Base-by-base conservation (phyloP, 2,797 vertebrate species). In the Anomalospiza imberbis region DNA sequence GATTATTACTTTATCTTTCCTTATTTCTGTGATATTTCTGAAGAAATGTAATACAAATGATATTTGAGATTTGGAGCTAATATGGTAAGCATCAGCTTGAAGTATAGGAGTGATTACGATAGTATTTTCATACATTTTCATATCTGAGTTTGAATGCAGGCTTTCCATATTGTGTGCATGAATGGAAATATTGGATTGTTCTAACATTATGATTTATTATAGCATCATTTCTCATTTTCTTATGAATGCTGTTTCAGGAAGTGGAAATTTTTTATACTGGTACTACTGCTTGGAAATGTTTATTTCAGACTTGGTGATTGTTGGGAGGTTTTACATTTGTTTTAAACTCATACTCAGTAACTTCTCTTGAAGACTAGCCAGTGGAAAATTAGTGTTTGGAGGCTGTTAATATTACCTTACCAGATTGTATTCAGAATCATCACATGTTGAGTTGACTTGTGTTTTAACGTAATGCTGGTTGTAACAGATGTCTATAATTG, bases 1-100 rank as follows among this genome's bases (percentile, higher is more conserved):
- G 75, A 96, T 97, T 95, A 91, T 96, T 51, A 44, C n/a, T 73
- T 76, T 72, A 17, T 63, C n/a, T 63, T 71, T 55, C 57, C 15
- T 53, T 63, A 71, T 38, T 90, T 75, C 54, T 70, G 26, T 73
- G 72, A 45, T 7, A 6, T 74, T 70, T 44, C 71, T 45, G 21
- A 93, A 78, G 45, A 74, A 65, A 62, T 24, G 18, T 50, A 50
- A 58, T 75, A 32, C 25, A 78, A 84, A 48, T 66, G 3, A 20
- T 40, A 47, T 10, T 81, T 91, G 55, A 68, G 36, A 61, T 74
- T 70, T 82, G 70, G 28, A 88, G 36, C 36, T 58, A 48, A 40
- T 18, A 10, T 17, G 6, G 63, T 55, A 73, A 79, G 34, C 76
- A 50, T 87, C 15, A 17, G 29, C 54, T 47, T 81, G 58, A 78